These are phyloP conservation scores for Scomberomorus guttatus DNA, from an alignment of 2,797 vertebrate genomes.

Conservation along the genomic window DNA sequence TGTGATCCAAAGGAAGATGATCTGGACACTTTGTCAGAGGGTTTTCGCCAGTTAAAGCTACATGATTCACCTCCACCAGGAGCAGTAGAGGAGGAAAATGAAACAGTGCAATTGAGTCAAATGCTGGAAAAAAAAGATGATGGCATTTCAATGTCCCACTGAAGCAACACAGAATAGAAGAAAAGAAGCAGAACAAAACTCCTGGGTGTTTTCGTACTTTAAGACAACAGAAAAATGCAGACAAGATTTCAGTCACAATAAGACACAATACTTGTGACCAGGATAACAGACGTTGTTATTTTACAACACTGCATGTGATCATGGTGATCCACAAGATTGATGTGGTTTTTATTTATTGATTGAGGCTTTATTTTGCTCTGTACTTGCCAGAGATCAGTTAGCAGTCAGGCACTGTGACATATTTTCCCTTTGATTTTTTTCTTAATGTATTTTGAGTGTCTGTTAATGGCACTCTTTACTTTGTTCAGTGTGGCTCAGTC, in stretches of 20 bases:
- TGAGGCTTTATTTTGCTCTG: background rate
- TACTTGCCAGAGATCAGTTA: background rate
- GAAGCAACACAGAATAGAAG: background rate
- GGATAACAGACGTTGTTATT: background rate
- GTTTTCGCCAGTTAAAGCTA: fast-evolving
- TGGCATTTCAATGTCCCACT: fast-evolving
- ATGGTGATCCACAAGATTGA: background rate
- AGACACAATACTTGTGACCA: background rate
- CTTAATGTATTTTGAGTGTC: background rate
- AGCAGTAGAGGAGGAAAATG: background rate
- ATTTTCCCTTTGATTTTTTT: background rate
- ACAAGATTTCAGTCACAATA: background rate
- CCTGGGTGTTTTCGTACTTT: fast-evolving
- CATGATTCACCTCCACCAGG: fast-evolving
- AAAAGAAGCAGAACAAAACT: background rate
- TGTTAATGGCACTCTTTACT: background rate
- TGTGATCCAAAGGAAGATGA: background rate
- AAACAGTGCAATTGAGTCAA: no score
- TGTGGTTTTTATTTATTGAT: background rate
- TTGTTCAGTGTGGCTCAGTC: background rate
- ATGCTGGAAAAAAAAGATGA: background rate
- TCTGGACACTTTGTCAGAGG: fast-evolving
- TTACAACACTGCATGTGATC: background rate
- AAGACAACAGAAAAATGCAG: fast-evolving
- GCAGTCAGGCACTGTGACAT: background rate